Conservation (phyloP, 2,888 invertebrate species). For the Dermolepida albohirtum region DNA sequence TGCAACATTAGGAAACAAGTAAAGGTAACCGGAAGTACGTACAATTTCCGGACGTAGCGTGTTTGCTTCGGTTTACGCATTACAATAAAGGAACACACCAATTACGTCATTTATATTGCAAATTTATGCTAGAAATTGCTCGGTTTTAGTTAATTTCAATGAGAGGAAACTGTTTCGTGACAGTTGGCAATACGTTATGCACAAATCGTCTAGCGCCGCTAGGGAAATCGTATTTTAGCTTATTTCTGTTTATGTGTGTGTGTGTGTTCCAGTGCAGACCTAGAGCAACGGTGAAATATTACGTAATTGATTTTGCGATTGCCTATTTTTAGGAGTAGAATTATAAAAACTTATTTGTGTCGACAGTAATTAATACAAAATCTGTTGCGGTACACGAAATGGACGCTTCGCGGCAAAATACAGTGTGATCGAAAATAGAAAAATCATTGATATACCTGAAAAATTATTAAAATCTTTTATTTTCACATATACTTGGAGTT, state of each 20-base stretch:
- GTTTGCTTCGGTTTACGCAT: slow-evolving; percentile 39
- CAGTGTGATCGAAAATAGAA: too few species aligned
- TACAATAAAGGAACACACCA: slow-evolving; percentile 42
- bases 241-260: neutral
- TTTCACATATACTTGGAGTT: too few species aligned
- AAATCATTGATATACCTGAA: too few species aligned
- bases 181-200: slow-evolving; percentile 37
- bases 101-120: slow-evolving; percentile 40
- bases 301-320: too few species aligned
- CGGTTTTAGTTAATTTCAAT: slow-evolving; percentile 32
- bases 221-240: neutral
- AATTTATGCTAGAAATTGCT: slow-evolving; percentile 40
- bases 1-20: slow-evolving; percentile 15
- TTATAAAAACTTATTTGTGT: too few species aligned
- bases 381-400: too few species aligned
- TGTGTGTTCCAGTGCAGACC: neutral
- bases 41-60: slow-evolving; percentile 38
- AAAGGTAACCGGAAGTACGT: slow-evolving; percentile 32
- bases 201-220: slow-evolving; percentile 34
- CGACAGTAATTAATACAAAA: too few species aligned
- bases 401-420: too few species aligned
- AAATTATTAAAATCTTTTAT: too few species aligned
- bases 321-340: too few species aligned
- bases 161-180: slow-evolving; percentile 31
- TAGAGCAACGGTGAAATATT: too few species aligned